These are phyloP conservation scores for Albula goreensis DNA, from an alignment of 2,113 vertebrate species.

Conservation along the genomic window DNA sequence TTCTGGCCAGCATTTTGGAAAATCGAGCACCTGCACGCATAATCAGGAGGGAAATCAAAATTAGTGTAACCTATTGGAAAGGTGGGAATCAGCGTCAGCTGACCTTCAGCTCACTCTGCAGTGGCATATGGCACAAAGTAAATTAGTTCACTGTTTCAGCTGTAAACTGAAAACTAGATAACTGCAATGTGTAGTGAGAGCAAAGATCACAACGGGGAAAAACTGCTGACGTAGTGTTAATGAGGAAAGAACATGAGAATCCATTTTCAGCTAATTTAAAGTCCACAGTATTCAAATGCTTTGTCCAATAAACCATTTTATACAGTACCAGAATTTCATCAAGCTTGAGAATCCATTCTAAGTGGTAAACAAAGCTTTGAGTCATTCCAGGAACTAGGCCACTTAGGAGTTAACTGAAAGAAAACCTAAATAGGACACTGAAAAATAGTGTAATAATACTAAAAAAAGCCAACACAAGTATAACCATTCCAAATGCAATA, in stretches of 20 bases:
- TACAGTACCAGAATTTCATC: neutral
- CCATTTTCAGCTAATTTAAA: neutral
- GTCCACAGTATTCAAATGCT: neutral
- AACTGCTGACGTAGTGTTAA: neutral
- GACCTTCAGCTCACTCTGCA: neutral
- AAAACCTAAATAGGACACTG: conserved; percentile 8
- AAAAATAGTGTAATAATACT: neutral
- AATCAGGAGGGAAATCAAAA: too few species aligned
- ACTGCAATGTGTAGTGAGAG: neutral
- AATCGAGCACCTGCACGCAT: too few species aligned
- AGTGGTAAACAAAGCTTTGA: neutral
- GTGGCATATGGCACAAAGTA: neutral
- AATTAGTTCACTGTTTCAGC: neutral
- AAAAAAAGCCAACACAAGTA: conserved; percentile 15
- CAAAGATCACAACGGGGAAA: neutral
- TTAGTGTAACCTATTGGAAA: too few species aligned
- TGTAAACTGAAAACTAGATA: neutral
- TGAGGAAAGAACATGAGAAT: neutral
- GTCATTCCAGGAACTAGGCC: neutral
- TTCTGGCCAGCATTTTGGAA: too few species aligned
- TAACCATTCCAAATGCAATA: conserved; percentile 26
- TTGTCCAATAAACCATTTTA: neutral
- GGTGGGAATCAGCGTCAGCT: neutral
- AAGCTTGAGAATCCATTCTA: neutral
- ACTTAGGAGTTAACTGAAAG: neutral